Percentiles rank a stretch among this genome's conserved stretches.
Conservation (phyloP, 2,113 vertebrate species). For the Halcyon senegalensis region DNA sequence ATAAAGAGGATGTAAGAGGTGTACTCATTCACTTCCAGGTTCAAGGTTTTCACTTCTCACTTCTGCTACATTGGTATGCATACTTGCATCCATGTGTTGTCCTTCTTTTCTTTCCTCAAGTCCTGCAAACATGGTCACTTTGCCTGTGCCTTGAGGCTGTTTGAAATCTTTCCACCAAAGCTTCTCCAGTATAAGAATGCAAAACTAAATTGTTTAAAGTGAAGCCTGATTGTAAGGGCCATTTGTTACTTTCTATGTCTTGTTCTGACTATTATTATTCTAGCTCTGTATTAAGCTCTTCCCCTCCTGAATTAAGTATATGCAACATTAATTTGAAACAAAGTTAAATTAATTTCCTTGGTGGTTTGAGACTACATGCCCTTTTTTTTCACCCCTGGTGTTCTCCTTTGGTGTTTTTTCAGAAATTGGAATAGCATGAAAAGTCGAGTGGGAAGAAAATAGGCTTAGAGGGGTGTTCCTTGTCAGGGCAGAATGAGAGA, state of each 20-base stretch:
- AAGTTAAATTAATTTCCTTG: not conserved
- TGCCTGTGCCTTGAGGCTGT: not conserved
- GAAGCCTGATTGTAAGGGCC: not conserved
- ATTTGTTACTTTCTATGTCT: not conserved
- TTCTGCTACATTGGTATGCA: not conserved
- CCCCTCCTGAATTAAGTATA: not conserved
- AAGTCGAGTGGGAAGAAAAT: not conserved
- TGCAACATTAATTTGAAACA: not conserved
- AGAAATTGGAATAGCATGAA: not conserved
- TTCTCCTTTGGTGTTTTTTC: not conserved
- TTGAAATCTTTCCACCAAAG: not conserved
- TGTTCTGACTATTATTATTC: not conserved
- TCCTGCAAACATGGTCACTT: not conserved
- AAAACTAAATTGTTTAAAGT: not conserved
- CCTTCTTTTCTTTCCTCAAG: not conserved
- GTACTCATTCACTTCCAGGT: not conserved
- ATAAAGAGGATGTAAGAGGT: not conserved
- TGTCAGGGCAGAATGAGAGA: not conserved
- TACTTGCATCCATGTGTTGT: not conserved
- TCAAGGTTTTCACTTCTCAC: not conserved
- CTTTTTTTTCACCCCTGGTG: not conserved
- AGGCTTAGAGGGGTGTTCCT: not conserved
- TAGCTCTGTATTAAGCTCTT: not conserved
- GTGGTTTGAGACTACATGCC: not conserved
- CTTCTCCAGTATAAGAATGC: not conserved